Percentiles rank a stretch among this genome's conserved stretches.
Conservation (phyloP, 2,113 vertebrate species). For the Xiphorhynchus elegans region DNA sequence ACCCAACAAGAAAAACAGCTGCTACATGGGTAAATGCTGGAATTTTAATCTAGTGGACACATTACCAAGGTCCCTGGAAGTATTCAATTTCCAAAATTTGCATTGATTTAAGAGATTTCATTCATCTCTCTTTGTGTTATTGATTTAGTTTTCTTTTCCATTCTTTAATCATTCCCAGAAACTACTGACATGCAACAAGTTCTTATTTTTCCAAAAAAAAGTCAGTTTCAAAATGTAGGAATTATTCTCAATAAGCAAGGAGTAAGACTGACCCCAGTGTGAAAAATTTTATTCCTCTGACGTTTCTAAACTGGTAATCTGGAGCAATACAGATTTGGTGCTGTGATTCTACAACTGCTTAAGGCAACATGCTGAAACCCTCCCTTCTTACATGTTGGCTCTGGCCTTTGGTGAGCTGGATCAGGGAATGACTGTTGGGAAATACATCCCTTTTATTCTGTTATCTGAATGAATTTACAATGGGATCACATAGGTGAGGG, state of each 20-base stretch:
- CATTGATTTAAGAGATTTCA: not conserved
- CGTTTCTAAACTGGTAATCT: not conserved
- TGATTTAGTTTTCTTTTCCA: not conserved
- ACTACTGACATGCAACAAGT: not conserved
- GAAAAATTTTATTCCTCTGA: not conserved
- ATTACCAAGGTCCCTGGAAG: not conserved
- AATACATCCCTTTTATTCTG: not conserved
- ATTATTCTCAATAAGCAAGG: not conserved
- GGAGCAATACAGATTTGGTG: not conserved
- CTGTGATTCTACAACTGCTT: not conserved
- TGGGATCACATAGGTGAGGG: not conserved
- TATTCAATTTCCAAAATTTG: not conserved
- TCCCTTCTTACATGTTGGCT: not conserved
- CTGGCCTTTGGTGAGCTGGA: not conserved
- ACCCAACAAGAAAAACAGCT: not conserved
- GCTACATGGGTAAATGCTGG: not conserved
- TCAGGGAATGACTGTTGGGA: accelerated
- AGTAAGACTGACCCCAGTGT: not conserved
- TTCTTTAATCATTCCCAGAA: not conserved
- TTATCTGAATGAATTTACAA: not conserved
- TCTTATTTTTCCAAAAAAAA: not conserved
- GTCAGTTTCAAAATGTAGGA: not conserved
- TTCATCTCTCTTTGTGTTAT: not conserved
- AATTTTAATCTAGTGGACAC: not conserved
- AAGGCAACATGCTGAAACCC: not conserved